Evolutionary conservation across 1,140 invertebrate genomes (phyloP).

Genomic region (Drosophila sp.): DNA sequence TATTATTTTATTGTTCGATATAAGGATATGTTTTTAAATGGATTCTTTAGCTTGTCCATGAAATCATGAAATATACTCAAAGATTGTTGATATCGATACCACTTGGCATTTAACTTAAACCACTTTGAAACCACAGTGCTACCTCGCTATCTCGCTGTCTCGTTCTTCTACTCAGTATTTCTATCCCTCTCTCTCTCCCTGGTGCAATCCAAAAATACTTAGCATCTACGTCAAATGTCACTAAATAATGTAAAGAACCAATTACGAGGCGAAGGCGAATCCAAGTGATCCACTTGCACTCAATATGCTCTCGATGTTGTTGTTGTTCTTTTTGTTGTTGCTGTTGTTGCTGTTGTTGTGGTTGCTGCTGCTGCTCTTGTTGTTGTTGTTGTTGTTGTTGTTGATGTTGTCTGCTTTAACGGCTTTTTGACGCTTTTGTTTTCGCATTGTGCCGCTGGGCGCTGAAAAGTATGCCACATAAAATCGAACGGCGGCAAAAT

Average conservation of each 20-base stretch:
- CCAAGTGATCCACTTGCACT: conserved; percentile 54
- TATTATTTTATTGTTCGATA: too few species aligned
- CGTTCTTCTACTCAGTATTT: background rate
- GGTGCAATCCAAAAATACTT: conserved; percentile 52
- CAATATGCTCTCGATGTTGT: conserved; percentile 17
- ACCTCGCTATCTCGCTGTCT: background rate
- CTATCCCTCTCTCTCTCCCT: background rate
- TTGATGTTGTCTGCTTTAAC: conserved; percentile 6
- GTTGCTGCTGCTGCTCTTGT: conserved; percentile 10
- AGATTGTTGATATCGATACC: conserved; percentile 4
- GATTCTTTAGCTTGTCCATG: too few species aligned
- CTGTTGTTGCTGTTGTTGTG: conserved; percentile 6
- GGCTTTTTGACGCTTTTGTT: conserved; percentile 36
- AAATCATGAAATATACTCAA: background rate
- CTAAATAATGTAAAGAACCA: conserved; percentile 55
- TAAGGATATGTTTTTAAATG: too few species aligned
- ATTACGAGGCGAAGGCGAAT: conserved; percentile 43
- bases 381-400: conserved; percentile 3
- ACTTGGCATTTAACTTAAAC: conserved; percentile 20
- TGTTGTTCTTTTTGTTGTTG: conserved; percentile 8
- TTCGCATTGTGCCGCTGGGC: conserved; percentile 25
- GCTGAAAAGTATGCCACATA: conserved; percentile 60
- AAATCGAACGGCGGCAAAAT: conserved; percentile 33
- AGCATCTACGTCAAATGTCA: conserved; percentile 50
- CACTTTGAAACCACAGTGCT: conserved; percentile 7